Conservation (phyloP, 2,113 vertebrate species). For the Prolemur simus region DNA sequence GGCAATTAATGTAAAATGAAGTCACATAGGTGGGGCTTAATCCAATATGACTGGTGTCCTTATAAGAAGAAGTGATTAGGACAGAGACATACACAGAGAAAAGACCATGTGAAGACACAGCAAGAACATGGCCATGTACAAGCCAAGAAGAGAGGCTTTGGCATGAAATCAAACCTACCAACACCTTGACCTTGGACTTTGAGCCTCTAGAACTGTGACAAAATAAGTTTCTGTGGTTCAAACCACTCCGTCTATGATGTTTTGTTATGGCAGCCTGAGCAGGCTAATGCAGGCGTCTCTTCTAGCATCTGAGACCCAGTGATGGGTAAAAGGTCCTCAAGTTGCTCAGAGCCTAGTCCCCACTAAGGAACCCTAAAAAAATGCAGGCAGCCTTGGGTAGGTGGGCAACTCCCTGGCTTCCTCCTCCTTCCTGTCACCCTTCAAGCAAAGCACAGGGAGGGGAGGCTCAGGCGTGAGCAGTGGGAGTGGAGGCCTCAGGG, state of each 20-base stretch:
- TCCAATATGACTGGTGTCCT: neutral
- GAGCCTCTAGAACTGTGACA: neutral
- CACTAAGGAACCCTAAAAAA: neutral
- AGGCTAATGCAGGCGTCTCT: neutral
- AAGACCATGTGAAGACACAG: rapidly evolving
- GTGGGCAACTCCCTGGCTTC: neutral
- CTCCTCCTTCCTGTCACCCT: neutral
- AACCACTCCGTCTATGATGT: neutral
- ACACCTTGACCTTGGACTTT: neutral
- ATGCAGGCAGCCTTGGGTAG: neutral
- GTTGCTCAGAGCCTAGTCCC: neutral
- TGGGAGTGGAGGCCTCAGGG: neutral
- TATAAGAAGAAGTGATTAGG: neutral
- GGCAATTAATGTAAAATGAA: neutral
- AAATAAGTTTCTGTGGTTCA: neutral
- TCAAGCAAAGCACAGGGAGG: neutral
- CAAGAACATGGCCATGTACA: neutral
- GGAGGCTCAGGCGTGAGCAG: neutral
- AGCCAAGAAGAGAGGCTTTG: neutral
- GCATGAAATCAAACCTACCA: neutral
- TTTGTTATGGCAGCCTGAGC: neutral
- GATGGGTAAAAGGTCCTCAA: neutral
- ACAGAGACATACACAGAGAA: neutral
- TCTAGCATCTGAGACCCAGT: neutral
- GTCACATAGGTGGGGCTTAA: neutral